These are phyloP conservation scores for Aleadryas rufinucha DNA, from an alignment of 2,113 vertebrate species.

Conservation along the genomic window DNA sequence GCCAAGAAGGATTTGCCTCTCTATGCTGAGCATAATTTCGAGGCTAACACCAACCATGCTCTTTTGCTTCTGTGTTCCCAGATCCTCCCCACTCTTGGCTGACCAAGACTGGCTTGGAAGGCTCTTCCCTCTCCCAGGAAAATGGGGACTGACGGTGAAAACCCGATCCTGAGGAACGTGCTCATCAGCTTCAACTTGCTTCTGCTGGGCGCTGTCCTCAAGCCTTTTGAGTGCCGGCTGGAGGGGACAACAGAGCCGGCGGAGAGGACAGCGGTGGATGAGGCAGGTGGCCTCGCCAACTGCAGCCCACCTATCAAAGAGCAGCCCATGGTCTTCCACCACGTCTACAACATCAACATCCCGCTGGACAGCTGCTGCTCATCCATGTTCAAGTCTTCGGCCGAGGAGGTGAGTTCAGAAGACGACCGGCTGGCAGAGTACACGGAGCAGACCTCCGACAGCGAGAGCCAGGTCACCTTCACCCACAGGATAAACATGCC, in stretches of 20 bases:
- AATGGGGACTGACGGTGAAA: constrained; percentile 74
- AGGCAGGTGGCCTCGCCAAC: constrained; percentile 66
- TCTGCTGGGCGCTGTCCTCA: constrained; percentile 67
- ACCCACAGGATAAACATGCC: constrained; percentile 97
- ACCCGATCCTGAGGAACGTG: constrained; percentile 66
- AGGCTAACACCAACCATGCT: neutral
- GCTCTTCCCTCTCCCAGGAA: neutral
- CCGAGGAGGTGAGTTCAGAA: constrained; percentile 72
- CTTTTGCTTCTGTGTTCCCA: constrained; percentile 23
- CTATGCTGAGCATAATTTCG: neutral
- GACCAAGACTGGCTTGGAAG: constrained; percentile 19
- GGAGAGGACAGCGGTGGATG: constrained; percentile 68
- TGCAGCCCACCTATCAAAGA: constrained; percentile 76
- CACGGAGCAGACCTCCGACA: constrained; percentile 86
- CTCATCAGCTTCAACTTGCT: constrained; percentile 75
- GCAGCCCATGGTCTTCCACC: constrained; percentile 91
- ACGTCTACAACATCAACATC: constrained; percentile 94
- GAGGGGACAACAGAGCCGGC: constrained; percentile 64
- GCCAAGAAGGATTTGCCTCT: neutral
- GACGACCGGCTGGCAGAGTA: constrained; percentile 77
- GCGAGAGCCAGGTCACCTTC: constrained; percentile 91
- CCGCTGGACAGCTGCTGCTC: constrained; percentile 90
- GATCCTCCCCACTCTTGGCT: neutral
- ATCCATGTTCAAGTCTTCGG: constrained; percentile 77
- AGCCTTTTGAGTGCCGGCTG: constrained; percentile 69